These are phyloP conservation scores for Conus canariensis DNA, from an alignment of 2,888 invertebrate species.

Conservation along the genomic window DNA sequence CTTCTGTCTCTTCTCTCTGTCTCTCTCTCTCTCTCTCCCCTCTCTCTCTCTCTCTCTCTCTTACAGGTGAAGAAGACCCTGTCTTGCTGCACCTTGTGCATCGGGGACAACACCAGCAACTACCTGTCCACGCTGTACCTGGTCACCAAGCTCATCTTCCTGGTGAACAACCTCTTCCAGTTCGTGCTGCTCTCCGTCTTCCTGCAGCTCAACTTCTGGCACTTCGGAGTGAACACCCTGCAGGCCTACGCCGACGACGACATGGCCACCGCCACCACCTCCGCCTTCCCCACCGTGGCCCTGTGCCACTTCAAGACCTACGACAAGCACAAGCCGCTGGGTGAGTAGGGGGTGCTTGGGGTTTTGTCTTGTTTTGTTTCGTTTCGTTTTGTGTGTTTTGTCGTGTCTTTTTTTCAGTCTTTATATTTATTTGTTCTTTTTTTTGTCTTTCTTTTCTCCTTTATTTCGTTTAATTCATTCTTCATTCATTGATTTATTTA, in stretches of 20 bases:
- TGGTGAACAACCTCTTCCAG: conserved; percentile 47
- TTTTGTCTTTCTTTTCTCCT: no score
- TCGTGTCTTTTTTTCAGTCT: no score
- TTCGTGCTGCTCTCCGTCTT: conserved; percentile 49
- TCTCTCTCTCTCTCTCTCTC: no score
- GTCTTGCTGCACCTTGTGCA: conserved; percentile 48
- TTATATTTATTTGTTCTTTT: no score
- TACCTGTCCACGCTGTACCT: conserved; percentile 53
- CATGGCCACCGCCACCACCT: not conserved
- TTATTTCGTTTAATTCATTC: no score
- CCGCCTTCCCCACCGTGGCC: conserved; percentile 44
- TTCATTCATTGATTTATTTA: no score
- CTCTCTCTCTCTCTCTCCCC: no score
- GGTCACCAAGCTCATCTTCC: conserved; percentile 44
- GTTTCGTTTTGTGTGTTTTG: not conserved
- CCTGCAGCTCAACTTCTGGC: conserved; percentile 48
- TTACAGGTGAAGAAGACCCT: conserved; percentile 34
- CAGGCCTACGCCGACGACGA: conserved; percentile 16
- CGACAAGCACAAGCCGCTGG: not conserved
- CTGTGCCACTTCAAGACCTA: conserved; percentile 51
- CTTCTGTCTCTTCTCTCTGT: no score
- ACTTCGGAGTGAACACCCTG: conserved; percentile 39
- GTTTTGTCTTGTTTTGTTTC: not conserved
- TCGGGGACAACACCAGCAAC: conserved; percentile 49
- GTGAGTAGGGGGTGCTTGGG: not conserved